Conservation (phyloP, 1,140 invertebrate genomes). For the Drosophila rhopaloa region DNA sequence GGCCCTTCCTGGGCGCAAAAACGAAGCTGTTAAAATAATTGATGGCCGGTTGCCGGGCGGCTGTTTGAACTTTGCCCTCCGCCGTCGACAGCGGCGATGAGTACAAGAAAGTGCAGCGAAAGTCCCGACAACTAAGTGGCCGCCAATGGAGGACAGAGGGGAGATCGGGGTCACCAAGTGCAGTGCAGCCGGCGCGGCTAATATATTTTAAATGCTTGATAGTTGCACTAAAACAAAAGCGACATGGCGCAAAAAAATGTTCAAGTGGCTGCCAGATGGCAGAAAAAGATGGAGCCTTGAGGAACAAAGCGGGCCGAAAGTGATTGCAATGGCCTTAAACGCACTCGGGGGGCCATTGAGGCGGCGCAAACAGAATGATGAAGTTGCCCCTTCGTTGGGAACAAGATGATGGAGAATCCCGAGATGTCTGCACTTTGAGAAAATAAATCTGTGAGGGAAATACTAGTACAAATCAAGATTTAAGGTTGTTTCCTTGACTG, state of each 20-base stretch:
- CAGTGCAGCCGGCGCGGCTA: slow-evolving; percentile 55
- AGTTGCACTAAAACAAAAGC: slow-evolving; percentile 77
- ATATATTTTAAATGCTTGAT: slow-evolving; percentile 83
- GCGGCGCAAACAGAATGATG: slow-evolving; percentile 67
- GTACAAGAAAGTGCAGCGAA: slow-evolving; percentile 63
- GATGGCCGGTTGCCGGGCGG: slow-evolving; percentile 73
- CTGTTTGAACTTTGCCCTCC: slow-evolving; percentile 68
- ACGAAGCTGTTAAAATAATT: slow-evolving; percentile 80
- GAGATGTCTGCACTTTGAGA: slow-evolving; percentile 9
- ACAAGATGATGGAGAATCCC: slow-evolving; percentile 33
- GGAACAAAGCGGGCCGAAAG: slow-evolving; percentile 7
- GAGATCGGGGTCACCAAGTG: slow-evolving; percentile 12
- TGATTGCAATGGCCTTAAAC: slow-evolving; percentile 61
- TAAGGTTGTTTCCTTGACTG: too few species aligned
- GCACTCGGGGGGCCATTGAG: slow-evolving; percentile 66
- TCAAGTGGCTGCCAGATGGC: slow-evolving; percentile 67
- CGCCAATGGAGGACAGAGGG: slow-evolving; percentile 38
- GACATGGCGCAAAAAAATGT: slow-evolving; percentile 59
- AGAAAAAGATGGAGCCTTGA: slow-evolving; percentile 1
- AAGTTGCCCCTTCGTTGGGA: slow-evolving; percentile 48
- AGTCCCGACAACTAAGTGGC: slow-evolving; percentile 74
- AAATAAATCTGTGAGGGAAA: neutral
- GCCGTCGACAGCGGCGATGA: slow-evolving; percentile 28
- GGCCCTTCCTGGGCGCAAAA: slow-evolving; percentile 34
- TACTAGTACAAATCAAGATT: neutral